Percentiles rank a stretch among this genome's conserved stretches.
These are phyloP conservation scores for Notothenia rossii DNA, from an alignment of 2,113 vertebrate genomes.

Conservation along the genomic window DNA sequence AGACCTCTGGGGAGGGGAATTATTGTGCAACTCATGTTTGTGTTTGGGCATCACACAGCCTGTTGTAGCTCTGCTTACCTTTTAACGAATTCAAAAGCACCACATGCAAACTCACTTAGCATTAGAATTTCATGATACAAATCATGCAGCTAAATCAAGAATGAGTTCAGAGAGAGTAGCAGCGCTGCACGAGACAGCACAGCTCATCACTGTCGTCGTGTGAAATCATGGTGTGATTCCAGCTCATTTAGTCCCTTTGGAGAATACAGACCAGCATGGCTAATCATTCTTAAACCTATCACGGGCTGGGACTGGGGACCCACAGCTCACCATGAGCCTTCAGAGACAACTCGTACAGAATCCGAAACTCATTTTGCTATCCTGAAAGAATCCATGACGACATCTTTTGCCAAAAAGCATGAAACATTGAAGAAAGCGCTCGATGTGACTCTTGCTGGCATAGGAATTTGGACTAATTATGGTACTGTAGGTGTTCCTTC, in stretches of 20 bases:
- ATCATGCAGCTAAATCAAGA: conserved; percentile 32
- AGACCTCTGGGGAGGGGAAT: conserved; percentile 53
- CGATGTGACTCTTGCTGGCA: too few species aligned
- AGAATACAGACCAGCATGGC: neutral
- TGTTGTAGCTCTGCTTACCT: conserved; percentile 45
- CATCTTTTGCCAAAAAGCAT: neutral
- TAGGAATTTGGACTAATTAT: too few species aligned
- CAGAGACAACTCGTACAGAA: neutral
- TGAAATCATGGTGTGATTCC: conserved; percentile 4
- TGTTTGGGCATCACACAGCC: conserved; percentile 18
- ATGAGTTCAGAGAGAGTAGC: conserved; percentile 9
- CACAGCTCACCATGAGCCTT: neutral
- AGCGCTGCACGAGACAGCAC: neutral
- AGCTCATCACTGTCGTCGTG: conserved; percentile 6
- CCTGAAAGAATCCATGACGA: neutral
- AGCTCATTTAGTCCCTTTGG: conserved; percentile 5
- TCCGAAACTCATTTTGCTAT: neutral
- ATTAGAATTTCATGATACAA: conserved; percentile 39
- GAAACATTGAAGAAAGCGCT: too few species aligned
- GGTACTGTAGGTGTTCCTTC: too few species aligned
- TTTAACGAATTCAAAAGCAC: conserved; percentile 34
- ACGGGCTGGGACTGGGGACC: neutral
- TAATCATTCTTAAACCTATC: conserved; percentile 6
- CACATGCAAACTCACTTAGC: conserved; percentile 17
- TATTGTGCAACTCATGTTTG: conserved; percentile 43